Base-by-base conservation (phyloP, 2,888 invertebrate species). In the Oligia latruncula region DNA sequence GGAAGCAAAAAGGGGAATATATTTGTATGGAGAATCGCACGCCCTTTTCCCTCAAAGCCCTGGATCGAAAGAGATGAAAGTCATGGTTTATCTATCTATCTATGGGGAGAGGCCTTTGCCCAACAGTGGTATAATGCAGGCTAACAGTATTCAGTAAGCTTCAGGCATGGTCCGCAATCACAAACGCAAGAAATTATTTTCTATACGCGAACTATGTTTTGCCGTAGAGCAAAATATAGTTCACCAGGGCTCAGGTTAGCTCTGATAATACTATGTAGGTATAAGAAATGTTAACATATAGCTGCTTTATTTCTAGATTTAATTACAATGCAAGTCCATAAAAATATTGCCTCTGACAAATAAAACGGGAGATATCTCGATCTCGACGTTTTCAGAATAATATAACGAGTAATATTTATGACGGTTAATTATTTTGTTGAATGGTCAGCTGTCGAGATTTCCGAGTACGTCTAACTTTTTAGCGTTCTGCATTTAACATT, bases 361-460 rank as follows among this genome's bases (percentile, higher is more conserved):
- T 65, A 43, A 74, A 60, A 49, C 23, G 20, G 15, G 3, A 64
- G 46, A 15, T 46, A 46, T 52, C 23, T 64, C 9, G 17, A 20
- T 65, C 64, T 72, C 17, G 46, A 65, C 65, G 20, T 35, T 66
- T 65, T 40, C 23, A n/a, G 35, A 62, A 83, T 75, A 55, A 43
- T n/a, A 29, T 6, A 55, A 23, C 52, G 40, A 83, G 23, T 40
- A 23, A 68, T 55, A 77, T 58, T 72, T 35, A 70, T 66, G 78
- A 64, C 74, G 73, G 72, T 71, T 78, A 62, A 87, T 87, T 78
- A 87, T 83, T 83, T 87, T 71, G 62, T 46, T 73, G 58, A 40
- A 72, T 83, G 78, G 87, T 83, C 84, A 71, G 81, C 55, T 81
- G 86, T 75, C 72, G 23, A 60, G 67, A 67, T 74, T 71, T 67